Evolutionary conservation across 2,888 invertebrate genomes (phyloP), one percentile per base, ranked within the genome.

Genomic region (Napeogenes inachia): DNA sequence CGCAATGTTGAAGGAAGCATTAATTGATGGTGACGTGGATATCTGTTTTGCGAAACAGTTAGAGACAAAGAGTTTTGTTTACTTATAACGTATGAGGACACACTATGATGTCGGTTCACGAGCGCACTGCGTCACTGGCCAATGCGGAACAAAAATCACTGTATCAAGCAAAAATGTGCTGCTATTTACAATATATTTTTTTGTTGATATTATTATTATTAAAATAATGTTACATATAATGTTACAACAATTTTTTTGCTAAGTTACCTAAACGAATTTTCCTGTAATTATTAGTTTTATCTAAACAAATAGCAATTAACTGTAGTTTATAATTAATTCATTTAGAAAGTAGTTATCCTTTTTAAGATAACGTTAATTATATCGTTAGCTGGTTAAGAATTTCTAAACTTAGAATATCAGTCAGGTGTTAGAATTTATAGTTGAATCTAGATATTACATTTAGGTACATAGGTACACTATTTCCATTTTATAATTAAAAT

Each of bases 11-110:
- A 56, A 64, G 66, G 64, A 64, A 67, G 57, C 56, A 21, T 56
- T 60, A 64, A 59, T 54, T 33, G 57, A 38, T 13, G 45, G 45
- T 57, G 60, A 60, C 59, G 65, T 60, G 13, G 6, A 30, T 47
- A 13, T 50, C 45, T 57, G 56, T 65, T 65, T 65, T 64, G 62
- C 61, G 63, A 69, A 73, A 64, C 54, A 54, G 55, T 55, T 61
- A 57, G 54, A 64, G 75, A 86, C 84, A 84, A 85, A 84, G 85
- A 75, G 79, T 70, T 35, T 82, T 82, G 83, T 83, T 82, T 81
- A 76, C 70, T 70, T 66, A 59, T 46, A 61, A 59, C 61, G 42
- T 61, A 53, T 64, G 62, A 62, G 53, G 59, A 56, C 59, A 56
- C 47, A 10, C 45, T 38, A 53, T 38, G 56, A 54, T 54, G 59